Evolutionary conservation across 1,140 invertebrate genomes (phyloP).

Genomic region (Drosophila arawakana): DNA sequence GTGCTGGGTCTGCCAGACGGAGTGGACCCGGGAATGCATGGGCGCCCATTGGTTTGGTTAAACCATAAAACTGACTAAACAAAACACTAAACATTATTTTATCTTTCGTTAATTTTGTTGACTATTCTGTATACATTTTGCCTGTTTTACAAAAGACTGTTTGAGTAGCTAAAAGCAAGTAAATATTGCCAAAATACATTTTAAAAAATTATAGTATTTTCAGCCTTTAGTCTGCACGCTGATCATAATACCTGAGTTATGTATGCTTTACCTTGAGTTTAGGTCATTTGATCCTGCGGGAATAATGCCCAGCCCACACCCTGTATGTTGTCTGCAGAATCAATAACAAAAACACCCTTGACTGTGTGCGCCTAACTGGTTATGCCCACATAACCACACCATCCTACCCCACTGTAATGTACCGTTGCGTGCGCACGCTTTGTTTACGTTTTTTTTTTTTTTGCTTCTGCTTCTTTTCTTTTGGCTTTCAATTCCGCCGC

Average conservation of each 20-base stretch:
- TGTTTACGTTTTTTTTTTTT: slow-evolving; percentile 73
- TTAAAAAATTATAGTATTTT: slow-evolving; percentile 36
- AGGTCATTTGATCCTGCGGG: slow-evolving; percentile 1
- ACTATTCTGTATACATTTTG: slow-evolving; percentile 39
- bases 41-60: slow-evolving; percentile 95
- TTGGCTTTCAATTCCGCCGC: slow-evolving; percentile 8
- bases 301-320: slow-evolving; percentile 43
- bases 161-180: not conserved
- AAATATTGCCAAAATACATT: not conserved
- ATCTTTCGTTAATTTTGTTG: slow-evolving; percentile 43
- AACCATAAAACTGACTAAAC: not conserved
- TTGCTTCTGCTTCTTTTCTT: not conserved
- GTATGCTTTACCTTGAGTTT: not conserved
- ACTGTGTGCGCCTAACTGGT: slow-evolving; percentile 29
- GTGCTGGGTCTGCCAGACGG: slow-evolving; percentile 95
- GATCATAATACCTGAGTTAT: no score
- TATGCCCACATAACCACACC: slow-evolving; percentile 12
- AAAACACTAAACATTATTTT: not conserved
- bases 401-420: slow-evolving; percentile 73
- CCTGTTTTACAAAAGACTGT: slow-evolving; percentile 31
- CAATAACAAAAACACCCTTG: slow-evolving; percentile 72
- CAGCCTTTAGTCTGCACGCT: no score
- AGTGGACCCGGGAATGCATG: slow-evolving; percentile 94
- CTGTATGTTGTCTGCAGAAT: slow-evolving; percentile 69
- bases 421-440: slow-evolving; percentile 75